Evolutionary conservation across 2,888 invertebrate species (phyloP), one percentile per base, ranked within the genome.

Genomic region (Phortica okadai): DNA sequence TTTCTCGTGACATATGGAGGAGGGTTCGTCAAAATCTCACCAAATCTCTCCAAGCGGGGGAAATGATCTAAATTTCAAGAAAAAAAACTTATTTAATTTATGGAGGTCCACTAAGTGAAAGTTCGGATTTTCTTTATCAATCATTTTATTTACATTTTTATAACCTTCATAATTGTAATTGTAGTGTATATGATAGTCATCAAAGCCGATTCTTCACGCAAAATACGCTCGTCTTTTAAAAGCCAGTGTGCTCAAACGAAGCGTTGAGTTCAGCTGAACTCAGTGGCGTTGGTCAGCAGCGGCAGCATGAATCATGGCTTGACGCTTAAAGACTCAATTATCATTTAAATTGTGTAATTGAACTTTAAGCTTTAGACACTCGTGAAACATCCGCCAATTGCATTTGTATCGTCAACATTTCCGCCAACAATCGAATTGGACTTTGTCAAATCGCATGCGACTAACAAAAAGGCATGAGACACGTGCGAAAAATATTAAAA

Each of bases 321-420:
- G 11, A 25, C 10, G 25, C 41, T 50, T 44, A n/a, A 59, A 58
- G 58, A 25, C 25, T 54, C 25, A 72, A 56, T 56, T 56, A 72
- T 33, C 54, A 54, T 56, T 73, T 44, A n/a, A 62, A 74, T 74
- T 72, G 70, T 44, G 41, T 33, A 72, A 74, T 59, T 45, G 44
- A 74, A 64, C 45, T 64, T 58, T 41, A 59, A 0, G 16, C 50
- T 70, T 44, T 54, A 8, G 62, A 54, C 42, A 62, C 67, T 70
- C 50, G 45, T 50, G 54, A 33, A 59, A 25, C 70, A 69, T 69
- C 66, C 66, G 66, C 42, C 73, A 77, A 74, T 76, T 81, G 81
- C 74, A 74, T 80, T 84, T 83, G 80, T 82, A 81, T 73, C 77
- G 78, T 67, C 54, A 75, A 84, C 81, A 85, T 83, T 85, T 87